A percentile compares a stretch with the other conserved stretches of the same genome.
These are phyloP conservation scores for Lordiphosa mommai DNA, from an alignment of 1,140 invertebrate genomes.

Conservation along the genomic window DNA sequence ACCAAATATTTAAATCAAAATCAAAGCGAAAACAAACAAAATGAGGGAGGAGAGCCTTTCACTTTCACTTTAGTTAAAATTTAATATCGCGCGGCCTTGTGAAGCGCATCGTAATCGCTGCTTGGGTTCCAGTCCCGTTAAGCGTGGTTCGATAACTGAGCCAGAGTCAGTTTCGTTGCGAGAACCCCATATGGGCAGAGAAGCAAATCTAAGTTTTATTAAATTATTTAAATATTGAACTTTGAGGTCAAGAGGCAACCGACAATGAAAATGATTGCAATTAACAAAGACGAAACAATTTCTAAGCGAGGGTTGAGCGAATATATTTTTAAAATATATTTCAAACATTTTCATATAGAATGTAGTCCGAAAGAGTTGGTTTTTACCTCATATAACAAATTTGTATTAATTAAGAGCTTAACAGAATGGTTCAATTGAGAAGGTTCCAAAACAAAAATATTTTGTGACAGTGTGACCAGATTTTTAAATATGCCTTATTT, in stretches of 20 bases:
- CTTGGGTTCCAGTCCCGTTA: constrained; percentile 39
- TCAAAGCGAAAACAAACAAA: constrained; percentile 23
- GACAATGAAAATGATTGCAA: constrained; percentile 64
- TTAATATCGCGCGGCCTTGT: constrained; percentile 23
- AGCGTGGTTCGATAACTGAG: constrained; percentile 50
- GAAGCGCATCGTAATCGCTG: constrained; percentile 31
- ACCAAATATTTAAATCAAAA: constrained; percentile 16
- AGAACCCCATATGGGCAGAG: constrained; percentile 23
- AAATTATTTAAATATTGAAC: constrained; percentile 74
- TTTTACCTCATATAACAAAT: too few relatives aligned
- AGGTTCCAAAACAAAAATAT: too few relatives aligned
- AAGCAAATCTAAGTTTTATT: constrained; percentile 67
- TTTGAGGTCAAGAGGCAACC: constrained; percentile 26
- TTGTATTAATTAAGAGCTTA: too few relatives aligned
- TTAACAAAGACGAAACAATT: constrained; percentile 52
- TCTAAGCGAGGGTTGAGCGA: constrained; percentile 6
- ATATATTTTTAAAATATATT: too few relatives aligned
- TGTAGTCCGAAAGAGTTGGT: too few relatives aligned
- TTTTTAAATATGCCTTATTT: too few relatives aligned
- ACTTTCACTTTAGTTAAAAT: constrained; percentile 54
- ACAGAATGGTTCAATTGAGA: too few relatives aligned
- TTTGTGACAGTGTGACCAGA: too few relatives aligned
- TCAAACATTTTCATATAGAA: too few relatives aligned
- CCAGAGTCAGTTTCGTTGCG: constrained; percentile 1
- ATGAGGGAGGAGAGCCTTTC: constrained; percentile 21